Evolutionary conservation across 2,888 invertebrate species (phyloP).

Genomic region (Tupiocoris notatus): DNA sequence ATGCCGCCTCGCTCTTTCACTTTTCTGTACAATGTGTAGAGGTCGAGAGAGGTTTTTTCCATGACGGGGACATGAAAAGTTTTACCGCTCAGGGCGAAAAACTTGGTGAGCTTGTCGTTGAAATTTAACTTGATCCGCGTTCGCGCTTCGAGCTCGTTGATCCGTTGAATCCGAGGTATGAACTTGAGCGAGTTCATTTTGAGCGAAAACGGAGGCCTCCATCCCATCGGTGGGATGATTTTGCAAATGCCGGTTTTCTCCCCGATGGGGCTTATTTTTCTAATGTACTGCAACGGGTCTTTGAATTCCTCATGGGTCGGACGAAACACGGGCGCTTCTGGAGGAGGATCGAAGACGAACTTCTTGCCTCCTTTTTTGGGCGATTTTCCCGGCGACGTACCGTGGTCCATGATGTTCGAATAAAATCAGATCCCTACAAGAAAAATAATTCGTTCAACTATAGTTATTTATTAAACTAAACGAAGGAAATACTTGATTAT

Average conservation of each 20-base stretch:
- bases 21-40: constrained; percentile 84
- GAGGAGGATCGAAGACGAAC: constrained; percentile 45
- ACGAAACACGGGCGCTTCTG: constrained; percentile 45
- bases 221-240: constrained; percentile 44
- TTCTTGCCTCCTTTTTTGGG: constrained; percentile 29
- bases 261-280: constrained; percentile 43
- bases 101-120: constrained; percentile 93
- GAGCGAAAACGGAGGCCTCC: constrained; percentile 79
- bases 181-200: constrained; percentile 94
- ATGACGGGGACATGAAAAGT: constrained; percentile 90
- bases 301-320: constrained; percentile 46
- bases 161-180: constrained; percentile 90
- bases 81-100: constrained; percentile 95
- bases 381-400: background rate
- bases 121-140: constrained; percentile 95
- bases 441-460: too few relatives aligned
- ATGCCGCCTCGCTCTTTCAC: constrained; percentile 87
- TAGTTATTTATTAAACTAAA: too few relatives aligned
- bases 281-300: constrained; percentile 45
- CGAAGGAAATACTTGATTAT: too few relatives aligned
- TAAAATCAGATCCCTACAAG: background rate
- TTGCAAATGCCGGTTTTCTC: constrained; percentile 46
- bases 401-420: background rate
- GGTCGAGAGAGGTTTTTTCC: constrained; percentile 85
- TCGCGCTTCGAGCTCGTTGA: constrained; percentile 97